These are phyloP conservation scores for Calcarius lapponicus DNA, from an alignment of 2,797 vertebrate genomes.

Conservation along the genomic window DNA sequence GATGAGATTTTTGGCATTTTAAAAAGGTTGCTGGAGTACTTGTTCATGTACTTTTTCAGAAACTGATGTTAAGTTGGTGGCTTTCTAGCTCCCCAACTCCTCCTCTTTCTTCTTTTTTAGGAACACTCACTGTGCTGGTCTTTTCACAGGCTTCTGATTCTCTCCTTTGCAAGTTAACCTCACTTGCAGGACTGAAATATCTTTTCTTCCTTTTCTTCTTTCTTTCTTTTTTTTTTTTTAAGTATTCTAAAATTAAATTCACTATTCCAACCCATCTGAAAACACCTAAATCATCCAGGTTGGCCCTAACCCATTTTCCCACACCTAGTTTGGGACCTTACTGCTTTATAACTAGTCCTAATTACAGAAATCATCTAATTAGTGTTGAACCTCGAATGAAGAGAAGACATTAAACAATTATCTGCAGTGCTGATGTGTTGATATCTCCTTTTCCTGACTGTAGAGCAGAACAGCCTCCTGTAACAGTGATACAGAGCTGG, in stretches of 20 bases:
- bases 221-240: too few relatives aligned
- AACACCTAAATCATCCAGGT: constrained; percentile 3
- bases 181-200: not conserved
- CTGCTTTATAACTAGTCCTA: constrained; percentile 27
- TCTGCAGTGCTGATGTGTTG: not conserved
- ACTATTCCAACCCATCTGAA: not conserved
- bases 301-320: constrained; percentile 19
- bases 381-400: not conserved
- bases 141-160: not conserved
- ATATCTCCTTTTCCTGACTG: not conserved
- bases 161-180: constrained; percentile 14
- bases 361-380: constrained; percentile 52
- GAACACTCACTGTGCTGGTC: not conserved
- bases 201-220: not conserved
- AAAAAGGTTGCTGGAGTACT: not conserved
- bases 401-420: constrained; percentile 32
- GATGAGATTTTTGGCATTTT: not conserved
- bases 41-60: not conserved
- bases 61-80: not conserved
- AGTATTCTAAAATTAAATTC: constrained; percentile 26
- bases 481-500: not conserved
- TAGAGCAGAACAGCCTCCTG: not conserved
- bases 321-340: not conserved
- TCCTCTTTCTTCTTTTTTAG: not conserved
- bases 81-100: not conserved